Percentiles rank a stretch among this genome's conserved stretches.
Conservation (phyloP, 2,888 invertebrate species). For the Gnatocerus cornutus region DNA sequence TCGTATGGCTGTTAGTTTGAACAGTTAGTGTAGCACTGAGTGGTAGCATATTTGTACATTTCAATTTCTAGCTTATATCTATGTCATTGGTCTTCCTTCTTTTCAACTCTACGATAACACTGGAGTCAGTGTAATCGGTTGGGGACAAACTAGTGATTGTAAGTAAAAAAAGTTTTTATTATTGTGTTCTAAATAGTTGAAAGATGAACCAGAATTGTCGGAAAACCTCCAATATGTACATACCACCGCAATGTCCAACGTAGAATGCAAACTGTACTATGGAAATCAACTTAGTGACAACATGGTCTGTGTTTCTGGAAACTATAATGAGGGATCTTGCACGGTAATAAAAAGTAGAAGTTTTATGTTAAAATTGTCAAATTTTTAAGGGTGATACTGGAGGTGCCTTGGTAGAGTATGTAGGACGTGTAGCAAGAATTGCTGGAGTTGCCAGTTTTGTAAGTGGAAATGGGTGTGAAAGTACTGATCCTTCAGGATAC, state of each 20-base stretch:
- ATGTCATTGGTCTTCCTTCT: no score
- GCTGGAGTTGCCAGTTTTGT: conserved; percentile 25
- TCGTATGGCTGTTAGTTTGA: not conserved
- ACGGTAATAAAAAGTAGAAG: not conserved
- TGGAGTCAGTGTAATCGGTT: not conserved
- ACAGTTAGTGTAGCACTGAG: not conserved
- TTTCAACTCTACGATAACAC: no score
- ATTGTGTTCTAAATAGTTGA: no score
- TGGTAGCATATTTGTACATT: no score
- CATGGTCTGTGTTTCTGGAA: conserved; percentile 3
- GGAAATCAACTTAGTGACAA: not conserved
- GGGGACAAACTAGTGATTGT: conserved; percentile 13
- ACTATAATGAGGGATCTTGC: conserved; percentile 9
- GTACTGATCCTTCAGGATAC: conserved; percentile 34
- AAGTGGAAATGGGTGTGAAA: conserved; percentile 34
- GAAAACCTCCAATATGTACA: not conserved
- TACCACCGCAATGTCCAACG: not conserved
- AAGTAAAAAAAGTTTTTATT: not conserved
- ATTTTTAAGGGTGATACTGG: conserved; percentile 21
- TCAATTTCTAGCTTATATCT: no score
- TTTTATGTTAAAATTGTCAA: no score
- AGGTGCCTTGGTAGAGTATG: not conserved
- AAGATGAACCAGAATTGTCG: not conserved
- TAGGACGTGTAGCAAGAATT: not conserved
- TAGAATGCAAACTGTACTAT: not conserved